Evolutionary conservation across 2,113 vertebrate genomes (phyloP).

Genomic region (Ammodytes marinus): DNA sequence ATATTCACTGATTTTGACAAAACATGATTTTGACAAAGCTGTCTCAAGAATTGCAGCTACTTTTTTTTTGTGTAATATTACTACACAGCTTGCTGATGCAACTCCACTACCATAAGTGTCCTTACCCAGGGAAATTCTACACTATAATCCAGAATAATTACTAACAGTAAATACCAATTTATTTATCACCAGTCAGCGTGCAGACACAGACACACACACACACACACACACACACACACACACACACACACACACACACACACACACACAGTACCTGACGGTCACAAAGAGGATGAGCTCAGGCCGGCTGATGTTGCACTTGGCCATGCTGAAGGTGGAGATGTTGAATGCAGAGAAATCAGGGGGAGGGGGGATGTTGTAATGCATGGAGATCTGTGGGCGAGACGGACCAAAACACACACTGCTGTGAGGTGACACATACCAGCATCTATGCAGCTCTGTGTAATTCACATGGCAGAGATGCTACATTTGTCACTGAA

Average conservation of each 20-base stretch:
- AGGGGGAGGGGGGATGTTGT: constrained; percentile 82
- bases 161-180: not conserved
- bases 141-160: not conserved
- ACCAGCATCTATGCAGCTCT: too few relatives aligned
- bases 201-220: not conserved
- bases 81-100: not conserved
- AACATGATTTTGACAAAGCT: too few relatives aligned
- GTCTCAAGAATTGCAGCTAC: not conserved
- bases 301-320: constrained; percentile 59
- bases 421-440: not conserved
- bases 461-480: too few relatives aligned
- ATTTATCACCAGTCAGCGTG: not conserved
- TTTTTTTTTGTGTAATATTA: not conserved
- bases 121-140: not conserved
- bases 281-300: constrained; percentile 57
- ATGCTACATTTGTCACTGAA: too few relatives aligned
- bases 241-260: not conserved
- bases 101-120: not conserved
- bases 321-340: constrained; percentile 29
- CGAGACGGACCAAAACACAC: not conserved
- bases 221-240: constrained; percentile 7
- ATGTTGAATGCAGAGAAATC: constrained; percentile 78
- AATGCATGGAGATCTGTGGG: constrained; percentile 79
- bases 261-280: constrained; percentile 67
- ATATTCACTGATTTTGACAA: too few relatives aligned